Percentiles rank a stretch among this genome's conserved stretches.
Evolutionary conservation across 2,888 invertebrate genomes (phyloP).

Genomic region (Chironomus tentans): DNA sequence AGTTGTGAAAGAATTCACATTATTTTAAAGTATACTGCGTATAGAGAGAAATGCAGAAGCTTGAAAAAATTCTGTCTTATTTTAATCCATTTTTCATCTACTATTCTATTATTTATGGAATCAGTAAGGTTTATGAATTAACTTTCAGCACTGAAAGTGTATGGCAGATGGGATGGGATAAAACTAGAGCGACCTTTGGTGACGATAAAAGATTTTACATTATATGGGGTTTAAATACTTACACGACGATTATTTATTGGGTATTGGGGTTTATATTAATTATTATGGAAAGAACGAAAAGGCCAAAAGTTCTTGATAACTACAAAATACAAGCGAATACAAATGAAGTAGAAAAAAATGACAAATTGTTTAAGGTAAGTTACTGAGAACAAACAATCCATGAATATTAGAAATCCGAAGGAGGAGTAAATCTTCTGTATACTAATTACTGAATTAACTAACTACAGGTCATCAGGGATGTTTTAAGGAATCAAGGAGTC

Average conservation of each 20-base stretch:
- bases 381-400: background rate
- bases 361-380: background rate
- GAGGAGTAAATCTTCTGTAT: background rate
- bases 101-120: background rate
- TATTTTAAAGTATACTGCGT: too few relatives aligned
- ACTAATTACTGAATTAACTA: background rate
- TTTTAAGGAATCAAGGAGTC: constrained; percentile 1
- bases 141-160: background rate
- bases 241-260: background rate
- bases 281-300: background rate
- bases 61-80: background rate
- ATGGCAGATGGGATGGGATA: background rate
- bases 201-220: background rate
- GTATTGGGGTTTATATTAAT: background rate
- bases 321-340: background rate
- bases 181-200: background rate
- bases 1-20: too few relatives aligned
- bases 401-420: background rate
- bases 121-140: background rate
- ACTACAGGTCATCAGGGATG: background rate
- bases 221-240: background rate
- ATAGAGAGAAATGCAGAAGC: too few relatives aligned
- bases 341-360: background rate
- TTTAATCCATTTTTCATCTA: background rate
- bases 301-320: background rate